Evolutionary conservation across 2,113 vertebrate genomes (phyloP).

Genomic region (Chloropsis cyanopogon): DNA sequence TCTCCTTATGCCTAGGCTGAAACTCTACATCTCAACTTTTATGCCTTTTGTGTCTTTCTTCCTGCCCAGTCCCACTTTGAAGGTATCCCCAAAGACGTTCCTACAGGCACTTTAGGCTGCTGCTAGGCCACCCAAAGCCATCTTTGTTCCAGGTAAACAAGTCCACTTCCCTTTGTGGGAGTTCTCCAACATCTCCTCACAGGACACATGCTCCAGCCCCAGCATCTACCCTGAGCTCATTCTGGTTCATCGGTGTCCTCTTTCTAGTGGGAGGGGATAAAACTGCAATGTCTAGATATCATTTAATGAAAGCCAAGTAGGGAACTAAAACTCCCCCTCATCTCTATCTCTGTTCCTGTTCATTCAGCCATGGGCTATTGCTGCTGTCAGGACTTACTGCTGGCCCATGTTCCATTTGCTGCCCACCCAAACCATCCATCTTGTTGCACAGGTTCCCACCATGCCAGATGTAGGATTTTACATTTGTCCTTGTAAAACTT

Average conservation of each 20-base stretch:
- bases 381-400: neutral
- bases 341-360: neutral
- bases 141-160: neutral
- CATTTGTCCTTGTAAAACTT: neutral
- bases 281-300: neutral
- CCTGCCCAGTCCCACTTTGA: neutral
- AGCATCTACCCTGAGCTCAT: neutral
- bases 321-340: neutral
- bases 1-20: neutral
- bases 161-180: neutral
- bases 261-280: neutral
- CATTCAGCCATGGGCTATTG: neutral
- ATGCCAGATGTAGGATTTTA: neutral
- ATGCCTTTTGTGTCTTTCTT: neutral
- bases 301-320: neutral
- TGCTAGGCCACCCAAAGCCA: neutral
- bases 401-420: neutral
- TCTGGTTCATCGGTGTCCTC: neutral
- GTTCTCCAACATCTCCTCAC: neutral
- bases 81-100: neutral
- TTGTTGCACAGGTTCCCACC: neutral
- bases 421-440: neutral
- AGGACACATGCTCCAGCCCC: neutral
- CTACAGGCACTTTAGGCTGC: neutral
- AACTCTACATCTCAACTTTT: neutral